Conservation (phyloP, 2,113 vertebrate species). For the Myiozetetes cayanensis region DNA sequence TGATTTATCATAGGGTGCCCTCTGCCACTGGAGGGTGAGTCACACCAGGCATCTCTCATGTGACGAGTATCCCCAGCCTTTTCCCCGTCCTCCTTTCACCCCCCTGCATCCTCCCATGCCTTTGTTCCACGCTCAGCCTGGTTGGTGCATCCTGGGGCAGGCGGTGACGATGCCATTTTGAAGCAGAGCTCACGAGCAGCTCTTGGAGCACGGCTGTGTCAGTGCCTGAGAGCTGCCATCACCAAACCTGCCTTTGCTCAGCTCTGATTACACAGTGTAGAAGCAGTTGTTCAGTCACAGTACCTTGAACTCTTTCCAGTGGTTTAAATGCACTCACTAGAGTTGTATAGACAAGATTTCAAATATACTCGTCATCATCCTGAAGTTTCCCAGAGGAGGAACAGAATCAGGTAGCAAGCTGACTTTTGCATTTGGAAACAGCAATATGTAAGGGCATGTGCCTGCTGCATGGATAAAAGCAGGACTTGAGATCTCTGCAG, state of each 20-base stretch:
- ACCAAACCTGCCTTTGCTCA: not conserved
- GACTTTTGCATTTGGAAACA: not conserved
- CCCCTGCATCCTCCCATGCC: not conserved
- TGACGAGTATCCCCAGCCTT: not conserved
- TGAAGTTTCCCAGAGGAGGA: not conserved
- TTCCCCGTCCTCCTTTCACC: not conserved
- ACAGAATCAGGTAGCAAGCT: not conserved
- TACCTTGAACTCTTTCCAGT: not conserved
- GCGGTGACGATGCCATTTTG: not conserved
- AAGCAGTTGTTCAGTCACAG: not conserved
- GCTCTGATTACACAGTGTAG: not conserved
- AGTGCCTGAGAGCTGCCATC: not conserved
- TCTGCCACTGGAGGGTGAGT: not conserved
- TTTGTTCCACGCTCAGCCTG: rapidly evolving
- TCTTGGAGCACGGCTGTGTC: not conserved
- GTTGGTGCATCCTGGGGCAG: rapidly evolving
- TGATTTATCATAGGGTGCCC: slow-evolving; percentile 15
- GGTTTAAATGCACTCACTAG: not conserved
- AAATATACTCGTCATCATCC: not conserved
- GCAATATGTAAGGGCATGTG: not conserved
- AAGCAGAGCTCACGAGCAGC: not conserved
- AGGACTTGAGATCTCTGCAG: not conserved
- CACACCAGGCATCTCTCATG: not conserved
- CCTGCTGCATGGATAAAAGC: not conserved
- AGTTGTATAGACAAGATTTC: not conserved